phyloP scores from a whole-genome alignment of 92 coral and sea anemone genomes.

The Epizoanthus ramosus region DNA sequence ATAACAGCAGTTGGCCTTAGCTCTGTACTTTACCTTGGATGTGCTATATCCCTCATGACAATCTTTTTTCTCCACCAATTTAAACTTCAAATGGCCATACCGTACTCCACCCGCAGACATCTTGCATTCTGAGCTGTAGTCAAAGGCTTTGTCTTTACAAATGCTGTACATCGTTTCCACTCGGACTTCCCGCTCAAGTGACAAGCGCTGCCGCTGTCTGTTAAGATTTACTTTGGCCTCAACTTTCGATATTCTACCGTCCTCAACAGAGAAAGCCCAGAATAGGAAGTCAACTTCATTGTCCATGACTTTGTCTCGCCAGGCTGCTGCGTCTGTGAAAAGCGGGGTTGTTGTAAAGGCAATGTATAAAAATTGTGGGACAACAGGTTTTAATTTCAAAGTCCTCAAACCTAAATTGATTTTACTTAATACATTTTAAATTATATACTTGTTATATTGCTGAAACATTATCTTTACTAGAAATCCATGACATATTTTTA shows the following conservation, averaged over 20 bases:
- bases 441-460: too few relatives aligned
- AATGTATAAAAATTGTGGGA: not conserved
- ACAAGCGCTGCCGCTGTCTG: not conserved
- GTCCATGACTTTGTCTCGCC: conserved; percentile 29
- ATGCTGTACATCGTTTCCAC: conserved; percentile 24
- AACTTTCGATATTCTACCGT: not conserved
- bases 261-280: conserved; percentile 11
- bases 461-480: too few relatives aligned
- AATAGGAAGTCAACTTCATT: conserved; percentile 18
- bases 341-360: not conserved
- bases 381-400: too few relatives aligned
- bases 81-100: conserved; percentile 17
- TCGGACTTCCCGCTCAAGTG: conserved; percentile 14
- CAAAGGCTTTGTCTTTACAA: conserved; percentile 29
- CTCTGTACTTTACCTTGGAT: not conserved
- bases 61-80: not conserved
- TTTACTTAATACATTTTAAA: too few relatives aligned
- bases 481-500: too few relatives aligned
- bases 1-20: too few relatives aligned
- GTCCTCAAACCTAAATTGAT: too few relatives aligned
- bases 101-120: conserved; percentile 10
- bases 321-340: conserved; percentile 13
- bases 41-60: not conserved
- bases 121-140: not conserved
- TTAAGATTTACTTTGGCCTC: conserved; percentile 32